Evolutionary conservation across 1,140 invertebrate species (phyloP).

Genomic region (Cheumatopsyche charites): DNA sequence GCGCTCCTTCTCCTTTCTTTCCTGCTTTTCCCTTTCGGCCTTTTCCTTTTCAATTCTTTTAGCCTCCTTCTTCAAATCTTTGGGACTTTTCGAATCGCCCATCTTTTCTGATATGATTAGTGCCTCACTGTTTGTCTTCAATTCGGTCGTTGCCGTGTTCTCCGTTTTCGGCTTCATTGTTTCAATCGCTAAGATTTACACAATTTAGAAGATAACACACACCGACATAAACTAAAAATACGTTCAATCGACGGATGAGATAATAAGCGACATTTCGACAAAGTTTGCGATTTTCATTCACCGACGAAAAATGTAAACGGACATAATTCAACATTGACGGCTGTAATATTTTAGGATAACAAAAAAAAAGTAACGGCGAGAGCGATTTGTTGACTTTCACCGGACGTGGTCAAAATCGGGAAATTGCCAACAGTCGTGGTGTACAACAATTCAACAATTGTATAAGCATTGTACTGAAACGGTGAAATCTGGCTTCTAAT

Average conservation of each 20-base stretch:
- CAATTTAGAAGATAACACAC: neutral
- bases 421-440: slow-evolving; percentile 23
- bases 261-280: neutral
- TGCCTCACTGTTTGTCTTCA: slow-evolving; percentile 55
- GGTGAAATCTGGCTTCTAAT: neutral
- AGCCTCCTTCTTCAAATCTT: slow-evolving; percentile 62
- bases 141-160: slow-evolving; percentile 47
- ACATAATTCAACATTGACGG: neutral
- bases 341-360: slow-evolving; percentile 12
- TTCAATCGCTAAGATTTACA: neutral
- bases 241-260: neutral
- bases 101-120: slow-evolving; percentile 63
- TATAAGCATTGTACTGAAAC: neutral
- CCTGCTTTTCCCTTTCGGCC: slow-evolving; percentile 59
- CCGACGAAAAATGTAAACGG: too few species aligned
- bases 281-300: neutral
- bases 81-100: slow-evolving; percentile 58
- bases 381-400: slow-evolving; percentile 32
- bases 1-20: slow-evolving; percentile 61
- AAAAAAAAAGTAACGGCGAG: neutral
- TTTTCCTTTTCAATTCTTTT: slow-evolving; percentile 60
- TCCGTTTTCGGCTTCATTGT: slow-evolving; percentile 61
- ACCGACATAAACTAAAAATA: neutral
- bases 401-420: slow-evolving; percentile 34
- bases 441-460: neutral